A percentile compares a stretch with the other conserved stretches of the same genome.
Conservation (phyloP, 2,797 vertebrate genomes). For the Fistularia commersonii region DNA sequence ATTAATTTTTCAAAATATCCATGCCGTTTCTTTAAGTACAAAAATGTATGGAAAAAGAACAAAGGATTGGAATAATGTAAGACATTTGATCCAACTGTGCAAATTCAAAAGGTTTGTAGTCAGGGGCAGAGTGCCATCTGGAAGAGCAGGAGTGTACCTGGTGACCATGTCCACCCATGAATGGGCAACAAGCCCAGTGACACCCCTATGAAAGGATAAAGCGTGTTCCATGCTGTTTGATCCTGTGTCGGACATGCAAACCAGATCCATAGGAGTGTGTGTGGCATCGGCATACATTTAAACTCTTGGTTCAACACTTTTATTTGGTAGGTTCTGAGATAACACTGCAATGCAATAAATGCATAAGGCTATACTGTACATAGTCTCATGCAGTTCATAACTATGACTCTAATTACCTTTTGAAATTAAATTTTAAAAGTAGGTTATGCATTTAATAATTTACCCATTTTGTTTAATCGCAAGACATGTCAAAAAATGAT, state of each 20-base stretch:
- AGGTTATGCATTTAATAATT: too few relatives aligned
- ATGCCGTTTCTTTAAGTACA: conserved; percentile 1
- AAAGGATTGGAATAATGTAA: conserved; percentile 11
- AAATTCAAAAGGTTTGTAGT: conserved; percentile 32
- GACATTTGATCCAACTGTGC: conserved; percentile 18
- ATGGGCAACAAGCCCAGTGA: conserved; percentile 38
- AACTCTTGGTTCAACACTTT: conserved; percentile 5
- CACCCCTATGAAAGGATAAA: conserved; percentile 46
- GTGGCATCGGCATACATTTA: conserved; percentile 1
- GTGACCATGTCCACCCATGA: conserved; percentile 25
- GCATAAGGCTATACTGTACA: conserved; percentile 6
- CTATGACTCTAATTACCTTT: too few relatives aligned
- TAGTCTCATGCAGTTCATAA: background rate
- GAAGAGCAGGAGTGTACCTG: conserved; percentile 29
- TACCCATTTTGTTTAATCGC: too few relatives aligned
- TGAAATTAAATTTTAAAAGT: too few relatives aligned
- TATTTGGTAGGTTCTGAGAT: conserved; percentile 8
- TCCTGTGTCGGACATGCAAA: conserved; percentile 19
- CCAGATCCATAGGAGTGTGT: conserved; percentile 10
- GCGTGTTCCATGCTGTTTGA: conserved; percentile 35
- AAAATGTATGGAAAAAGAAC: conserved; percentile 2
- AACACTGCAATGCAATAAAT: background rate
- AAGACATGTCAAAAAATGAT: background rate
- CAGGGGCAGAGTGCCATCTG: conserved; percentile 41
- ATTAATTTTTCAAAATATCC: conserved; percentile 12